Percentiles rank a stretch among this genome's conserved stretches.
Evolutionary conservation across 2,113 vertebrate genomes (phyloP).

Genomic region (Rhynchopsitta pachyrhyncha): DNA sequence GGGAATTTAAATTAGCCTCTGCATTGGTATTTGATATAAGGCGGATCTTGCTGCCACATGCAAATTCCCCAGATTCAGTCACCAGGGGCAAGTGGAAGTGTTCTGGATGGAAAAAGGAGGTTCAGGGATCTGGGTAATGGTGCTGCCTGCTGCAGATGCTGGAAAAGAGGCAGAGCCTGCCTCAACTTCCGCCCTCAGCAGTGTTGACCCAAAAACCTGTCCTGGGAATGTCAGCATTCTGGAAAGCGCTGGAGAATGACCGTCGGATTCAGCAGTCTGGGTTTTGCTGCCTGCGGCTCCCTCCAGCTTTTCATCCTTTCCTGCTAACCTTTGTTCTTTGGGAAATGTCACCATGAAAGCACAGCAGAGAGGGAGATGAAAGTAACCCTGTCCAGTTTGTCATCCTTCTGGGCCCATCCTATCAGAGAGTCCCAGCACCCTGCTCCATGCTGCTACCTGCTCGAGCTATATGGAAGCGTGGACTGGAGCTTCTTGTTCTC

Average conservation of each 20-base stretch:
- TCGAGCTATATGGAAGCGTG: neutral
- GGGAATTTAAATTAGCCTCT: conserved; percentile 46
- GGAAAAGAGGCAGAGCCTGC: neutral
- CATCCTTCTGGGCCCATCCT: neutral
- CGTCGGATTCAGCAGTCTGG: neutral
- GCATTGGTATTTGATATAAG: neutral
- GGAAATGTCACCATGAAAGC: neutral
- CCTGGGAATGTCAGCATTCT: neutral
- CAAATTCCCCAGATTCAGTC: neutral
- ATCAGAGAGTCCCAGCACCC: neutral
- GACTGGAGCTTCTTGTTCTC: neutral
- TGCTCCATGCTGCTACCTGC: neutral
- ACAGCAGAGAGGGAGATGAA: neutral
- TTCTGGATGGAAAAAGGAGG: neutral
- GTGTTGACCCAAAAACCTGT: neutral
- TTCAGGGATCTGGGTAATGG: neutral
- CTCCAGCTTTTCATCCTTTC: neutral
- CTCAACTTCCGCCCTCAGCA: neutral
- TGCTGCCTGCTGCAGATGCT: neutral
- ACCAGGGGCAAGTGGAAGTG: neutral
- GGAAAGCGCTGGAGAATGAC: neutral
- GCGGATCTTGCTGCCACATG: neutral
- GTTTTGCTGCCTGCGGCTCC: neutral
- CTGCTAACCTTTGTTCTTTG: neutral
- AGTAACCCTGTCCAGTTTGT: accelerated